Evolutionary conservation across 1,140 invertebrate species (phyloP).

Genomic region (Charaxes varanes): DNA sequence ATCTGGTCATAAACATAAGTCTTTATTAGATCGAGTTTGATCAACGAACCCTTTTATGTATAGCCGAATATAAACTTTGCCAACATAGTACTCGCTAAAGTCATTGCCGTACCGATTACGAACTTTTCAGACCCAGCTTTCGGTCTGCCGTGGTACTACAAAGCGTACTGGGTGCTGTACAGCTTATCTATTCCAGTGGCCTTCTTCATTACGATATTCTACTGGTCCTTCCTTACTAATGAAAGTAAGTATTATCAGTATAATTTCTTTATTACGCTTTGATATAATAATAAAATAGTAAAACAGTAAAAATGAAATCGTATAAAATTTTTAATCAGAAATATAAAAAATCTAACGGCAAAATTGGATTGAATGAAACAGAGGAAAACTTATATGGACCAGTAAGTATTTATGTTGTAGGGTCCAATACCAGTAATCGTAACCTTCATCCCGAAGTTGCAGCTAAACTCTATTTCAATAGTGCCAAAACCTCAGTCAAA

Average conservation of each 20-base stretch:
- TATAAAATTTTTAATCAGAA: not conserved
- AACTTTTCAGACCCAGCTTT: constrained; percentile 50
- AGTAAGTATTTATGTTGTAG: too few species aligned
- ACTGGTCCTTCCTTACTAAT: constrained; percentile 76
- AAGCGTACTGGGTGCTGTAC: constrained; percentile 78
- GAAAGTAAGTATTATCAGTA: constrained; percentile 11
- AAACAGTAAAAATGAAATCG: not conserved
- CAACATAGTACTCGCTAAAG: not conserved
- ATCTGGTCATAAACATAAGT: too few species aligned
- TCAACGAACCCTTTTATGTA: too few species aligned
- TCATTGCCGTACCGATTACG: not conserved
- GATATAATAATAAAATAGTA: not conserved
- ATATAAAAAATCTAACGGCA: not conserved
- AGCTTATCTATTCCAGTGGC: constrained; percentile 75
- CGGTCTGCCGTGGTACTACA: constrained; percentile 66
- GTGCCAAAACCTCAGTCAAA: too few species aligned
- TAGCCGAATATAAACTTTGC: too few species aligned
- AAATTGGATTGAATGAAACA: not conserved
- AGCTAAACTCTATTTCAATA: not conserved
- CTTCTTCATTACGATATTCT: constrained; percentile 78
- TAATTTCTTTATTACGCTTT: not conserved
- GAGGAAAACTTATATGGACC: constrained; percentile 4
- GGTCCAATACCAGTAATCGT: too few species aligned
- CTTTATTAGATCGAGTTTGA: too few species aligned
- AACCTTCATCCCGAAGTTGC: too few species aligned